Conservation (phyloP, 2,797 vertebrate species). For the Enteromius unitaeniatus region DNA sequence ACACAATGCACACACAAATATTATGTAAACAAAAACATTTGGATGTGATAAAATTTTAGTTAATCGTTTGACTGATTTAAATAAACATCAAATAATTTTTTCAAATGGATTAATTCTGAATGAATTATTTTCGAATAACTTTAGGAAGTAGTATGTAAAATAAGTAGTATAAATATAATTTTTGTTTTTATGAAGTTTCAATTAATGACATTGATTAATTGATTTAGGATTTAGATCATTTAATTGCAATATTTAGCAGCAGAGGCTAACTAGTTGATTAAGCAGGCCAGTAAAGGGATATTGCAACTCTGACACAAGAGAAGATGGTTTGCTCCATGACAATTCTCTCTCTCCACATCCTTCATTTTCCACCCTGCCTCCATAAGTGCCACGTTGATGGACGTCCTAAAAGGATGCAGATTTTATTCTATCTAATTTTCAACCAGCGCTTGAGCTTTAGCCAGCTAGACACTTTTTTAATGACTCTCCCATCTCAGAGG, state of each 20-base stretch:
- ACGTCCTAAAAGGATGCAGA: constrained; percentile 74
- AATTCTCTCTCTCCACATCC: constrained; percentile 42
- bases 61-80: no score
- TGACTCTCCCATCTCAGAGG: constrained; percentile 70
- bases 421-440: constrained; percentile 79
- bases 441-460: constrained; percentile 70
- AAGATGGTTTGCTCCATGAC: not conserved
- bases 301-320: not conserved
- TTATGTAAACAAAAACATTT: no score
- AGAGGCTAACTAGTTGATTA: no score
- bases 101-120: no score
- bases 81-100: no score
- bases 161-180: not conserved
- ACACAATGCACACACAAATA: no score
- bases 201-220: no score
- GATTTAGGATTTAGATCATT: no score
- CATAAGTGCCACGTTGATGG: constrained; percentile 63
- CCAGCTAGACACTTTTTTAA: constrained; percentile 80
- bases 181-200: no score
- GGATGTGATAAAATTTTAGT: no score
- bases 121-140: not conserved
- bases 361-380: constrained; percentile 63
- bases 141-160: not conserved
- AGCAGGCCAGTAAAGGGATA: no score
- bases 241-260: no score